Evolutionary conservation across 1,140 invertebrate species (phyloP), one percentile per base, ranked within the genome.

Genomic region (Drosophila lini): DNA sequence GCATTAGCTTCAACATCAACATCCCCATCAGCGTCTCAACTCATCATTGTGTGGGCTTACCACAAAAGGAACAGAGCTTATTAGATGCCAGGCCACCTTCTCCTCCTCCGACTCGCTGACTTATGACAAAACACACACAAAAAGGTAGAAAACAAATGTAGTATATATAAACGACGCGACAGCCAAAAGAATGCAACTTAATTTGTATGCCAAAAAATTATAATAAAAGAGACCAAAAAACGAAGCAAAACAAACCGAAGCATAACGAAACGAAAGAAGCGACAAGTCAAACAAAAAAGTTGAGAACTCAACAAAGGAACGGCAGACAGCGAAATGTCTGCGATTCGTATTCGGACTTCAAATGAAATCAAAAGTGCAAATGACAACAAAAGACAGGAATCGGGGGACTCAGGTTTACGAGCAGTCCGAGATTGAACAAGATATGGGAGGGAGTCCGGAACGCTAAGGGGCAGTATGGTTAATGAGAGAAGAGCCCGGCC

Each of bases 301-400:
- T 76, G 61, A 67, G 47, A 65, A 64, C 80, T 45, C 59, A 79
- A 83, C 80, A 78, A 74, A 78, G 61, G 61, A 69, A 64, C 78
- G 65, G 38, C 64, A 68, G 74, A 69, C 67, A 75, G 48, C 50
- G 58, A 80, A 71, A 70, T 83, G 81, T 75, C 70, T 80, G 74
- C 63, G 78, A 50, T 64, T 69, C 47, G 38, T 36, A 64, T 34
- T 63, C 60, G 70, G 77, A 82, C 79, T 88, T 88, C 80, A 88
- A 86, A 86, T 88, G 82, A 86, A 86, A 86, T 86, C 83, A 86
- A 86, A 86, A 86, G 82, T 86, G 82, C 83, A 86, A 86, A 88
- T 86, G 83, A 86, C 80, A 83, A 79, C 82, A 85, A 85, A 82
- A 85, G 82, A 68, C 81, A 59, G 78, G 81, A 64, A 68, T 74